A percentile compares a stretch with the other conserved stretches of the same genome.
phyloP scores from a whole-genome alignment of 1,140 invertebrate genomes.

The Ctenoplectra terminalis region DNA sequence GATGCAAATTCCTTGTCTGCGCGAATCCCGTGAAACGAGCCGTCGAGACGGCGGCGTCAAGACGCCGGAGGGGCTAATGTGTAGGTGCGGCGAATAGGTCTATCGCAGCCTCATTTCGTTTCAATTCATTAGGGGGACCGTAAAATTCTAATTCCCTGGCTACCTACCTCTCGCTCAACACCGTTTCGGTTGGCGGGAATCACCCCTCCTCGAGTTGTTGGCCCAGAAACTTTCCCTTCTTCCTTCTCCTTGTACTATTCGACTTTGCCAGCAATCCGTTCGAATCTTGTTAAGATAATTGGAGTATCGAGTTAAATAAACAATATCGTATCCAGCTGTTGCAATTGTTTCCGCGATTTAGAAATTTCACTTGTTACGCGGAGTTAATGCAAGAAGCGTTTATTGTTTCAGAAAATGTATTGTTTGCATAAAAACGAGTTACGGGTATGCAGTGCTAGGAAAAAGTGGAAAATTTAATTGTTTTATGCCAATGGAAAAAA shows the following conservation, averaged over 20 bases:
- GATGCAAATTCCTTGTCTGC: constrained; percentile 75
- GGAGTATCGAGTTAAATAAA: constrained; percentile 17
- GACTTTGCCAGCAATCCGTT: constrained; percentile 40
- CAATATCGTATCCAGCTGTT: neutral
- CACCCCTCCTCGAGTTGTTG: constrained; percentile 37
- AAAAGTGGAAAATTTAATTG: too few species aligned
- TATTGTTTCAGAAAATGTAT: too few species aligned
- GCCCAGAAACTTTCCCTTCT: constrained; percentile 55
- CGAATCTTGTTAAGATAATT: constrained; percentile 58
- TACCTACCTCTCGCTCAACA: constrained; percentile 58
- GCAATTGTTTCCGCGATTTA: neutral
- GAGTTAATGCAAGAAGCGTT: too few species aligned
- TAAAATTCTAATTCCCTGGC: constrained; percentile 61
- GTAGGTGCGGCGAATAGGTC: constrained; percentile 53
- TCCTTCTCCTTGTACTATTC: constrained; percentile 27
- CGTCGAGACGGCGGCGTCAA: constrained; percentile 44
- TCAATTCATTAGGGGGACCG: constrained; percentile 73
- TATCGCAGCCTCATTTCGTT: constrained; percentile 62
- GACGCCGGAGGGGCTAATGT: constrained; percentile 47
- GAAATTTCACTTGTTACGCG: too few species aligned
- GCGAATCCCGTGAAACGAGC: constrained; percentile 40
- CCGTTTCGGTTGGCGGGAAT: constrained; percentile 53
- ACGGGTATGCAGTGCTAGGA: too few species aligned
- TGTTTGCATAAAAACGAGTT: too few species aligned
- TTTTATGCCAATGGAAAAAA: too few species aligned